A percentile compares a stretch with the other conserved stretches of the same genome.
Evolutionary conservation across 2,888 invertebrate species (phyloP).

Genomic region (Tetragonula carbonaria): DNA sequence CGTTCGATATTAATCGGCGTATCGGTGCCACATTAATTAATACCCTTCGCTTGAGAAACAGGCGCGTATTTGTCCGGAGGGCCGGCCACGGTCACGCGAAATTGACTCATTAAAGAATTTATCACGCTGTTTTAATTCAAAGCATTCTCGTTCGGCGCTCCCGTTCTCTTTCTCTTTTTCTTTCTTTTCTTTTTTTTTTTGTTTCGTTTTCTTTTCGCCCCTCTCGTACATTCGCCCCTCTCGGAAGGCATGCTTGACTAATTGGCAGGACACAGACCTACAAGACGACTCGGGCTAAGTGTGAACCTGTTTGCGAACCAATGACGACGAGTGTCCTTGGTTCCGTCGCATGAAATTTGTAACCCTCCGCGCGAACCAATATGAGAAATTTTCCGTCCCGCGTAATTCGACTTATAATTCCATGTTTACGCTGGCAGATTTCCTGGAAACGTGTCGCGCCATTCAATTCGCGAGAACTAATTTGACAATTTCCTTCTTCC

Average conservation of each 20-base stretch:
- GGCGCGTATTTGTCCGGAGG: conserved; percentile 38
- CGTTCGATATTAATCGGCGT: conserved; percentile 35
- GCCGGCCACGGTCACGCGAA: conserved; percentile 45
- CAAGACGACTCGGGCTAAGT: conserved; percentile 47
- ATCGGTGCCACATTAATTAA: conserved; percentile 55
- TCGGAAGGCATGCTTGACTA: conserved; percentile 60
- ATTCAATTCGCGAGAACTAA: conserved; percentile 3
- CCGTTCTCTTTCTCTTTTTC: conserved; percentile 9
- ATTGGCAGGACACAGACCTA: conserved; percentile 62
- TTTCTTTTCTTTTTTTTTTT: conserved; percentile 9
- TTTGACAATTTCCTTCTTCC: background rate
- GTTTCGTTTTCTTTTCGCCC: conserved; percentile 21
- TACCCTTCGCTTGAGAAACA: conserved; percentile 24
- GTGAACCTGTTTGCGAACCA: conserved; percentile 62
- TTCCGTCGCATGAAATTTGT: background rate
- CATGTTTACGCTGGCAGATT: background rate
- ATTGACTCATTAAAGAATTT: conserved; percentile 63
- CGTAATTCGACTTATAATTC: background rate
- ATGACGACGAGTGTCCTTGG: conserved; percentile 20
- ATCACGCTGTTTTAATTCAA: conserved; percentile 59
- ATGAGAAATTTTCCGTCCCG: background rate
- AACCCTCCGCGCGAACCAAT: background rate
- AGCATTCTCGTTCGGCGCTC: conserved; percentile 14
- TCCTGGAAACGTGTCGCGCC: background rate
- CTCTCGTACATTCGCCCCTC: conserved; percentile 9